Conservation (phyloP, 2,888 invertebrate genomes). For the Cryptosula pallasiana region DNA sequence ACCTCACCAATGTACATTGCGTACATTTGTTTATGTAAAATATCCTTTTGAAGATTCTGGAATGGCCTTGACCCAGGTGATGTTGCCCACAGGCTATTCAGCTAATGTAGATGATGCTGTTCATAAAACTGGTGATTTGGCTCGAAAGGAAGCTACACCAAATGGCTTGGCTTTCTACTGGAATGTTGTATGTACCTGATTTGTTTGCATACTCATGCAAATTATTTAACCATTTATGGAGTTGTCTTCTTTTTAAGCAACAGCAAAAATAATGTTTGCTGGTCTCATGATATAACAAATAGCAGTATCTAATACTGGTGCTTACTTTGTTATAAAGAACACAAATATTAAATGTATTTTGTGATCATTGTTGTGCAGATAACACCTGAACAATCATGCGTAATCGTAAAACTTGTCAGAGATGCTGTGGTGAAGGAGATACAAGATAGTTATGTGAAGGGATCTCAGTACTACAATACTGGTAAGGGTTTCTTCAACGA, state of each 20-base stretch:
- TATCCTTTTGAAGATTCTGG: background rate
- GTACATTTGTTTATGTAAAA: too few species aligned
- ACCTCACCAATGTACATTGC: too few species aligned
- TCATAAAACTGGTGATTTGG: background rate
- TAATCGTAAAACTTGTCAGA: background rate
- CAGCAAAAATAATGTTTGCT: too few species aligned
- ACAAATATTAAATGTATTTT: too few species aligned
- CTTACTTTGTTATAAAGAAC: too few species aligned
- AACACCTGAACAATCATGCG: background rate
- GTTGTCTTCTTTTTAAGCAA: too few species aligned
- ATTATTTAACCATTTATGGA: background rate
- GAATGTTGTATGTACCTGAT: background rate
- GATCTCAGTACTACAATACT: slow-evolving; percentile 5
- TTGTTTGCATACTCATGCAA: background rate
- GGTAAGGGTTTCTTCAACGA: too few species aligned
- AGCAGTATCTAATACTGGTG: too few species aligned
- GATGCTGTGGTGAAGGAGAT: background rate
- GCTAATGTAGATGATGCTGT: background rate
- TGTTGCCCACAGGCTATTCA: background rate
- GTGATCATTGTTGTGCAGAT: too few species aligned
- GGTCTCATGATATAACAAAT: too few species aligned
- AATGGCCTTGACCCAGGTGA: background rate
- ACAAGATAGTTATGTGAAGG: background rate
- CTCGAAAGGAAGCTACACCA: background rate
- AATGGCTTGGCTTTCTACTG: slow-evolving; percentile 4